Base-by-base conservation (phyloP, 1,140 invertebrate genomes). In the Vollenhovia emeryi region DNA sequence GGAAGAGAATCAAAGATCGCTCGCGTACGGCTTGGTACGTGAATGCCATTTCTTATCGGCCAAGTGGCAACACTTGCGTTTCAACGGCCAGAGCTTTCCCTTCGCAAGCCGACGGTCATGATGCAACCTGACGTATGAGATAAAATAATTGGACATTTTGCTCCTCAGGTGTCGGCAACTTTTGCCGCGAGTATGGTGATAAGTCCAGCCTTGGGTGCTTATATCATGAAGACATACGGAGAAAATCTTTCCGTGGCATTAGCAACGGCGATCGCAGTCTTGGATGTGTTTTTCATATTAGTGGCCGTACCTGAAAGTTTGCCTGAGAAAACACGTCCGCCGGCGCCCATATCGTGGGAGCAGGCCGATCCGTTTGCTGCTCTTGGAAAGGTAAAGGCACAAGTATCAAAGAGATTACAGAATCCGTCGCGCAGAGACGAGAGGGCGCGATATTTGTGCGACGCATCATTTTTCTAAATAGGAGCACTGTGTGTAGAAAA, bases 181-280 rank as follows among this genome's bases (percentile, higher is more conserved):
- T 99, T 99, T 96, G 99, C 99, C 11, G 99, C 99, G 71, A 99
- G 98, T 93, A 97, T 99, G 96, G 99, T 98, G 15, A 99, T 99
- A 87, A 99, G 98, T 87, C 99, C 99, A 24, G 99, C 99, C 11
- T 95, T 99, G 57, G 99, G 99, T 75, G 98, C 98, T 79, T 99
- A 99, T 93, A 96, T 99, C 50, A 98, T 98, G 96, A 96, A 97
- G 90, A 95, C 96, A 73, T 99, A 99, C 94, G 98, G 98, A 86
- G 98, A 99, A 92, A 98, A 98, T 93, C 95, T 99, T 78, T 99
- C 99, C 2, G 99, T 99, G n/a, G 98, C 98, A 75, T 95, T 99
- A 57, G 98, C 99, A 18, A 99, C 99, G 1, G 97, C 98, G 30
- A 98, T 99, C 64, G 99, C 99, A 59, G 95, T 99, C 66, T 95